Percentiles rank a stretch among this genome's conserved stretches.
Evolutionary conservation across 2,888 invertebrate species (phyloP).

Genomic region (Peribatodes rhomboidaria): DNA sequence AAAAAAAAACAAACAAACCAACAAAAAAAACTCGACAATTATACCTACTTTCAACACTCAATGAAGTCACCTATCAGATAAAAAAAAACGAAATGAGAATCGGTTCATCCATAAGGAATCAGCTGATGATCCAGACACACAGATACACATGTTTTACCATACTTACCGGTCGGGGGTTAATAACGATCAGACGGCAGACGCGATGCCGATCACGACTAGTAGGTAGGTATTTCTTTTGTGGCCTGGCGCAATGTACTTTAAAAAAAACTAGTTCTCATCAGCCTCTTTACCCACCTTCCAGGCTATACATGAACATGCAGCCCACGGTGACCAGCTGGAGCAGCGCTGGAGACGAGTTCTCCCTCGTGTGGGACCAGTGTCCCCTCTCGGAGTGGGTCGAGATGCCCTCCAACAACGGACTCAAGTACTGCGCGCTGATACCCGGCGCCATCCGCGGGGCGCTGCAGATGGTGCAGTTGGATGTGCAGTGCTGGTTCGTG

Average conservation of each 20-base stretch:
- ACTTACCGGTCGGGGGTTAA: no score
- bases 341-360: slow-evolving; percentile 97
- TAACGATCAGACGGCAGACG: no score
- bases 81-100: no score
- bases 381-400: slow-evolving; percentile 99
- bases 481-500: slow-evolving; percentile 97
- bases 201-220: no score
- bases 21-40: no score
- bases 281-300: slow-evolving; percentile 47
- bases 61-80: no score
- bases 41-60: no score
- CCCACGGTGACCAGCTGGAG: slow-evolving; percentile 98
- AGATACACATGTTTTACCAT: no score
- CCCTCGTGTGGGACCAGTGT: slow-evolving; percentile 97
- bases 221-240: no score
- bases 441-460: slow-evolving; percentile 97
- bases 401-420: slow-evolving; percentile 92
- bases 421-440: slow-evolving; percentile 97
- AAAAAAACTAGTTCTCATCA: not conserved
- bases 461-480: slow-evolving; percentile 99
- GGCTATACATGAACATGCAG: slow-evolving; percentile 95
- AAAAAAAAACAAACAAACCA: no score
- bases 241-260: not conserved
- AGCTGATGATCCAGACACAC: no score
- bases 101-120: no score